Evolutionary conservation across 2,888 invertebrate genomes (phyloP).

Genomic region (Gymnosoma rotundatum): DNA sequence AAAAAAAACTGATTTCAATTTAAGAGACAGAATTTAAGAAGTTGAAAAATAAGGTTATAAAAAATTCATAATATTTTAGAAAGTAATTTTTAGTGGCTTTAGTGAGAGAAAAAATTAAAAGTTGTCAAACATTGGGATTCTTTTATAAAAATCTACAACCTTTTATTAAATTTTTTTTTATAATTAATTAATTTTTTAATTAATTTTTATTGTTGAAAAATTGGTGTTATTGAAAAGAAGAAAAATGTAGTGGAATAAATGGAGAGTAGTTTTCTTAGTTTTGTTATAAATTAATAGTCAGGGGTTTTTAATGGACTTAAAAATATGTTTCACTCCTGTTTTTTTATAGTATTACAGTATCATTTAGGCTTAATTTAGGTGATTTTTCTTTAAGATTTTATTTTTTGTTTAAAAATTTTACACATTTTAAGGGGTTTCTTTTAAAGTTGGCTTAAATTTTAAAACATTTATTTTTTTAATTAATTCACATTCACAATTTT

Average conservation of each 20-base stretch:
- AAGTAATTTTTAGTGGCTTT: conserved; percentile 10
- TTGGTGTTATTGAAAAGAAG: conserved; percentile 71
- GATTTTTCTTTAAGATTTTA: conserved; percentile 3
- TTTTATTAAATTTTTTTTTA: conserved; percentile 34
- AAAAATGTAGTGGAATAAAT: conserved; percentile 62
- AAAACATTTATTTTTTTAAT: conserved; percentile 60
- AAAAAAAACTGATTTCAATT: conserved; percentile 26
- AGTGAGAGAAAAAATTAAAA: conserved; percentile 11
- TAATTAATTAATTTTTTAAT: conserved; percentile 10
- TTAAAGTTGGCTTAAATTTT: conserved; percentile 45
- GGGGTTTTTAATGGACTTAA: conserved; percentile 39
- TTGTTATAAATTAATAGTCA: conserved; percentile 66
- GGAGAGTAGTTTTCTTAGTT: neutral
- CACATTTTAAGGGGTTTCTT: conserved; percentile 40
- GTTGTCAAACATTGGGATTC: conserved; percentile 58
- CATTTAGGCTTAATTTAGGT: conserved; percentile 45
- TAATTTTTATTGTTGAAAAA: conserved; percentile 49
- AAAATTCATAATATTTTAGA: neutral
- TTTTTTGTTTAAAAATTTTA: conserved; percentile 64
- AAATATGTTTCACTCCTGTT: conserved; percentile 57
- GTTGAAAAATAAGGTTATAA: neutral
- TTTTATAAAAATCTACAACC: conserved; percentile 71
- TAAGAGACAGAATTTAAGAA: neutral
- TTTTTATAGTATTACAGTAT: conserved; percentile 17
- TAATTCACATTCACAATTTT: conserved; percentile 60